Base-by-base conservation (phyloP, 1,140 invertebrate genomes). In the Platyura marginata region DNA sequence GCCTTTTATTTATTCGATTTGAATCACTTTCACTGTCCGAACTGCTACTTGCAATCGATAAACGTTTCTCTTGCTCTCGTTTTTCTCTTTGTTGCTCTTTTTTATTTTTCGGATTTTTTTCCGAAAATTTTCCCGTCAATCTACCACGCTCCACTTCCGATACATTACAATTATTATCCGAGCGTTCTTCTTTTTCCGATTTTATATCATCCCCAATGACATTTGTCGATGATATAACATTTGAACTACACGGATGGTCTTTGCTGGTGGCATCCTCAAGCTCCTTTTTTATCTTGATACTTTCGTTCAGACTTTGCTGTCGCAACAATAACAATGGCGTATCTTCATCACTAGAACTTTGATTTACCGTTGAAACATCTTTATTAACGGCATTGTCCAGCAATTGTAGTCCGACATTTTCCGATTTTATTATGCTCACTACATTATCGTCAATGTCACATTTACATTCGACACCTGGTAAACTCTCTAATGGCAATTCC, bases 291-390 rank as follows among this genome's bases (percentile, higher is more conserved):
- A 8, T 13, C 6, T 6, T 29, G 25, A 8, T 13, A 8, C 35
- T 45, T 35, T 45, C 40, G 15, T 43, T 36, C 38, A 40, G 23
- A 23, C 35, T 44, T 44, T 40, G 32, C 21, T 38, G 41, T 13
- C 38, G 15, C 11, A 45, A 19, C 21, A 37, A n/a, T 1, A 41
- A 64, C 10, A 68, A 49, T 11, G 66, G 66, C 44, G 63, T 62
- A 46, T 68, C 65, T 44, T 68, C 66, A 51, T 68, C 66, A 2
- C 64, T 66, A 10, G 66, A 68, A 48, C 65, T 65, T 2, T 47
- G 46, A 51, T 63, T 57, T 8, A 13, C 13, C 4, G 13, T 34
- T n/a, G n/a, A n/a, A n/a, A n/a, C 25, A 29, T 29, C 25, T 29
- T 29, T 29, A 5, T 20, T 38, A 4, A 11, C 15, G n/a, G 36